phyloP scores from a whole-genome alignment of 2,797 vertebrate species.

The Crocidura indochinensis region DNA sequence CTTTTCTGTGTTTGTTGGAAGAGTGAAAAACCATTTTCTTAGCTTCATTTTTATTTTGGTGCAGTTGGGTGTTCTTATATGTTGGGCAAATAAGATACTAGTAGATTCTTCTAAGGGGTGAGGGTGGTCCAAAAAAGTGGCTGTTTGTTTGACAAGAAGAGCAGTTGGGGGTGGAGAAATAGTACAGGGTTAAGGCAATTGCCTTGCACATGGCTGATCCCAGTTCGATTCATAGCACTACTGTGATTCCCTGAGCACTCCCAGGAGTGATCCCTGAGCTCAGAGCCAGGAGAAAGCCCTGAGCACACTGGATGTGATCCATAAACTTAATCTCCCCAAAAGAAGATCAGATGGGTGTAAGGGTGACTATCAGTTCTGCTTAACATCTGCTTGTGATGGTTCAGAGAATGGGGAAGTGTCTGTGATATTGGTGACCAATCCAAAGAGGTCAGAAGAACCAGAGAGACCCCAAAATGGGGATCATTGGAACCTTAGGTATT shows the following conservation, averaged over 20 bases:
- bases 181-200: too few relatives aligned
- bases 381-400: accelerated
- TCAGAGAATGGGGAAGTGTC: neutral
- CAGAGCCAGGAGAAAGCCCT: too few relatives aligned
- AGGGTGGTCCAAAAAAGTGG: neutral
- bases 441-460: accelerated
- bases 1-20: neutral
- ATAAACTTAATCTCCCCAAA: too few relatives aligned
- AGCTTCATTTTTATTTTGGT: neutral
- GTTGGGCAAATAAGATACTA: neutral
- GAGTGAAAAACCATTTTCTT: neutral
- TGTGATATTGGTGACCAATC: accelerated
- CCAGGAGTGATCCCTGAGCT: too few relatives aligned
- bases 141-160: neutral
- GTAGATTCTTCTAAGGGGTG: neutral
- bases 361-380: too few relatives aligned
- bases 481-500: accelerated
- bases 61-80: neutral
- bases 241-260: too few relatives aligned
- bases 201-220: too few relatives aligned
- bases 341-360: neutral
- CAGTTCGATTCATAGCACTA: too few relatives aligned
- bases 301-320: too few relatives aligned
- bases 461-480: accelerated
- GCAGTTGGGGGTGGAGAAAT: too few relatives aligned